A percentile compares a stretch with the other conserved stretches of the same genome.
Conservation (phyloP, 2,888 invertebrate genomes). For the Andrena bicolor region DNA sequence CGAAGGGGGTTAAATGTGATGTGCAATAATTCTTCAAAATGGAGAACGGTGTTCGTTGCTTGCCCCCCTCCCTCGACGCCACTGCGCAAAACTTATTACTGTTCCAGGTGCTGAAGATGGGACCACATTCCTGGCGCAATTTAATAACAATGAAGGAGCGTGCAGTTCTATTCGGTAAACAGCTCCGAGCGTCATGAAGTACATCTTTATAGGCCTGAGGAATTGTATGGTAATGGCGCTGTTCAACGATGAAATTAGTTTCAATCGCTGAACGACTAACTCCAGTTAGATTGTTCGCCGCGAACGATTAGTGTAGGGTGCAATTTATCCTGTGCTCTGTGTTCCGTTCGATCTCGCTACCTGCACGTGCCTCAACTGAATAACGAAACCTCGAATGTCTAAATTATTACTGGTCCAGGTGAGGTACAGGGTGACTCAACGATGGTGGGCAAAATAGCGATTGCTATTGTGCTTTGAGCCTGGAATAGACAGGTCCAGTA, state of each 20-base stretch:
- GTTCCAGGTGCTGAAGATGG: constrained; percentile 2
- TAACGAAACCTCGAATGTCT: constrained; percentile 3
- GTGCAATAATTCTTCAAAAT: no score
- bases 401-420: background rate
- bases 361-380: background rate
- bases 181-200: constrained; percentile 8
- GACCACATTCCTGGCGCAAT: constrained; percentile 34
- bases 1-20: no score
- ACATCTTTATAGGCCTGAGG: background rate
- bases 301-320: constrained; percentile 1
- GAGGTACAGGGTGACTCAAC: background rate
- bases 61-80: background rate
- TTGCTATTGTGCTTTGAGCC: no score
- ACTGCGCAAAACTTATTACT: constrained; percentile 16
- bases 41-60: no score
- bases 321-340: background rate
- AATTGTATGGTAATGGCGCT: constrained; percentile 39
- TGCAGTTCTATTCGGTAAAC: constrained; percentile 37
- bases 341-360: background rate
- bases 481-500: no score
- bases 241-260: constrained; percentile 22
- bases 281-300: background rate
- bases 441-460: no score
- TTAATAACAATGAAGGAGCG: constrained; percentile 38
- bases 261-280: constrained; percentile 8